phyloP scores from a whole-genome alignment of 2,888 invertebrate genomes.

The Parapristionchus giblindavisi region DNA sequence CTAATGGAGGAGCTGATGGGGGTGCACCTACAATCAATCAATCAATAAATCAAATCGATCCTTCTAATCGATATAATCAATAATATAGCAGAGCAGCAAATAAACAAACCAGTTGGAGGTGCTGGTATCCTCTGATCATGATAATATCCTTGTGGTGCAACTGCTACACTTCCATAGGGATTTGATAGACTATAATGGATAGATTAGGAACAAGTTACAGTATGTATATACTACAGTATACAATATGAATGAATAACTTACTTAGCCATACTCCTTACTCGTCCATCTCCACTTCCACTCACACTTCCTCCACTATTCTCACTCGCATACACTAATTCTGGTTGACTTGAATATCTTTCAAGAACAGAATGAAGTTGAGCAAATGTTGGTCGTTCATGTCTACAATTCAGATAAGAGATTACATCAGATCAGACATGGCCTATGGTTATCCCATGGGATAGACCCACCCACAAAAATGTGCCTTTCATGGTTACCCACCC shows the following conservation, averaged over 20 bases:
- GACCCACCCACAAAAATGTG: too few species aligned
- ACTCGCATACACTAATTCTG: slow-evolving; percentile 42
- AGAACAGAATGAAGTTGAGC: slow-evolving; percentile 51
- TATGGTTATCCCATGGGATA: too few species aligned
- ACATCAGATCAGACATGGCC: slow-evolving; percentile 75
- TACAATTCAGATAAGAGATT: not conserved
- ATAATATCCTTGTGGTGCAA: too few species aligned
- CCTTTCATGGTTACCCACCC: too few species aligned
- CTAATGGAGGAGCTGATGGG: slow-evolving; percentile 53
- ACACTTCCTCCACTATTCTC: slow-evolving; percentile 10
- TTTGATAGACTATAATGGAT: slow-evolving; percentile 37
- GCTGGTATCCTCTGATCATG: slow-evolving; percentile 14
- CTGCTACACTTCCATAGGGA: slow-evolving; percentile 40
- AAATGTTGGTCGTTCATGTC: slow-evolving; percentile 65
- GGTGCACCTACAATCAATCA: slow-evolving; percentile 39
- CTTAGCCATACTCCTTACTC: slow-evolving; percentile 37
- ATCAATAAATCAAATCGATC: not conserved
- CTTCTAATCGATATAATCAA: too few species aligned
- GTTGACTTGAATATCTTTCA: slow-evolving; percentile 45
- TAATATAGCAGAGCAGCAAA: too few species aligned
- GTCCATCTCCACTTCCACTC: slow-evolving; percentile 11
- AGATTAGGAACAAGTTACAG: not conserved
- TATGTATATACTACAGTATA: not conserved
- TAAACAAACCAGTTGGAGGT: not conserved
- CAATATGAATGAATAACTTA: not conserved